A percentile compares a stretch with the other conserved stretches of the same genome.
Evolutionary conservation across 2,888 invertebrate species (phyloP).

Genomic region (Anoplius nigerrimus): DNA sequence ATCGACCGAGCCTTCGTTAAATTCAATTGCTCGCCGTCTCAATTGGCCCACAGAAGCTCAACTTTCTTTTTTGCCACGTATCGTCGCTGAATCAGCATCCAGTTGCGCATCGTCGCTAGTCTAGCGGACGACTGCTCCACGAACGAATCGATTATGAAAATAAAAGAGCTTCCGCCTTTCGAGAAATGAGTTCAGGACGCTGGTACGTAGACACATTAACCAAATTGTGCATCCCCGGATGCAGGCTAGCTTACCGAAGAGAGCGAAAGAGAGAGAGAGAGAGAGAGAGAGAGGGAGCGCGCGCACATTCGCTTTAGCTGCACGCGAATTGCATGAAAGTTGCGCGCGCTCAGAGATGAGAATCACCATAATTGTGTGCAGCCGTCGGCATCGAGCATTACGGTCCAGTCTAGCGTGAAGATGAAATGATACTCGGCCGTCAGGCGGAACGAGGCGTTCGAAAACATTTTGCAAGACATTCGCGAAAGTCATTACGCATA

Average conservation of each 20-base stretch:
- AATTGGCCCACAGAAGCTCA: too few species aligned
- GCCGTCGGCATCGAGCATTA: constrained; percentile 21
- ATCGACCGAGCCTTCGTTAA: too few species aligned
- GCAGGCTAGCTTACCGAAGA: too few species aligned
- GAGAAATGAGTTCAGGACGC: constrained; percentile 22
- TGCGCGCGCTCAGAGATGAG: constrained; percentile 28
- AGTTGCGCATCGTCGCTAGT: neutral
- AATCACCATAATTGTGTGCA: constrained; percentile 42
- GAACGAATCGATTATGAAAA: constrained; percentile 49
- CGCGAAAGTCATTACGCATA: constrained; percentile 16
- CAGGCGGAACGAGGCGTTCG: neutral
- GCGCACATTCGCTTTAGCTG: neutral
- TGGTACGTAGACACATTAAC: constrained; percentile 39
- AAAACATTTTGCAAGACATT: constrained; percentile 15
- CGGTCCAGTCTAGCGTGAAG: constrained; percentile 3
- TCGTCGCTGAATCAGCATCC: too few species aligned
- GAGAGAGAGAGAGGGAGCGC: neutral
- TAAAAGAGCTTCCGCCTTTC: constrained; percentile 27
- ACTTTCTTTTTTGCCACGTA: too few species aligned
- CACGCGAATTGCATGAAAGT: constrained; percentile 18
- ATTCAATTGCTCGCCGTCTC: too few species aligned
- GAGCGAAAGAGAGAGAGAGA: neutral
- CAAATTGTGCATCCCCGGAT: constrained; percentile 37
- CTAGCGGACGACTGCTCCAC: neutral
- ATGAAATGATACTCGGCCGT: constrained; percentile 19